These are phyloP conservation scores for Pachypsylla venusta DNA, from an alignment of 1,140 invertebrate genomes.

Conservation along the genomic window DNA sequence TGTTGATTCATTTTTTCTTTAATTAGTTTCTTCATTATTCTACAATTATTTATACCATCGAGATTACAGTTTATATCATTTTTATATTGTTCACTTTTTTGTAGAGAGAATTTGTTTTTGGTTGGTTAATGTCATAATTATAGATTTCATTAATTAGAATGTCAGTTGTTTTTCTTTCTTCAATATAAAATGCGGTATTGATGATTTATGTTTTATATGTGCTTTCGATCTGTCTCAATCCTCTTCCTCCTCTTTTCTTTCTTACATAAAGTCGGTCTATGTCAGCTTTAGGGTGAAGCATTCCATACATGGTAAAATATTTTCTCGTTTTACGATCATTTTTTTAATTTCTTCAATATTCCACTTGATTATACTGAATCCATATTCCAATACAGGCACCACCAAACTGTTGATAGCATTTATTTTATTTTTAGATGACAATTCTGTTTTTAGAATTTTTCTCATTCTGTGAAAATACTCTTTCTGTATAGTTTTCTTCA, in stretches of 20 bases:
- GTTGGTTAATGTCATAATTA: no score
- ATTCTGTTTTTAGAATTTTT: neutral
- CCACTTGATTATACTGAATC: slow-evolving; percentile 1
- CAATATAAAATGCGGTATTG: no score
- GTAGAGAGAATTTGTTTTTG: no score
- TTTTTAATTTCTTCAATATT: neutral
- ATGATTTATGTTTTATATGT: no score
- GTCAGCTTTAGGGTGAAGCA: neutral
- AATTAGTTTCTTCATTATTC: no score
- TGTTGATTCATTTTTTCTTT: no score
- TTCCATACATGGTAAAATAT: neutral
- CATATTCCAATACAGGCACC: slow-evolving; percentile 8
- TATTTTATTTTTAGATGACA: neutral
- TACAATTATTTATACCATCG: no score
- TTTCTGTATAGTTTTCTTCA: slow-evolving; percentile 8
- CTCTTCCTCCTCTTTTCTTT: neutral
- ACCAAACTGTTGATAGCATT: neutral
- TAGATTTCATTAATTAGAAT: no score
- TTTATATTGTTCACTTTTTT: no score
- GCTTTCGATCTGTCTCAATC: neutral
- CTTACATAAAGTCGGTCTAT: neutral
- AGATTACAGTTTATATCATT: no score
- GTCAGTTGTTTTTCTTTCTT: no score
- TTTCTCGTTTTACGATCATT: neutral
- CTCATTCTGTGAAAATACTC: slow-evolving; percentile 2